Evolutionary conservation across 2,113 vertebrate species (phyloP), one percentile per base, ranked within the genome.

Genomic region (Pongo abelii): DNA sequence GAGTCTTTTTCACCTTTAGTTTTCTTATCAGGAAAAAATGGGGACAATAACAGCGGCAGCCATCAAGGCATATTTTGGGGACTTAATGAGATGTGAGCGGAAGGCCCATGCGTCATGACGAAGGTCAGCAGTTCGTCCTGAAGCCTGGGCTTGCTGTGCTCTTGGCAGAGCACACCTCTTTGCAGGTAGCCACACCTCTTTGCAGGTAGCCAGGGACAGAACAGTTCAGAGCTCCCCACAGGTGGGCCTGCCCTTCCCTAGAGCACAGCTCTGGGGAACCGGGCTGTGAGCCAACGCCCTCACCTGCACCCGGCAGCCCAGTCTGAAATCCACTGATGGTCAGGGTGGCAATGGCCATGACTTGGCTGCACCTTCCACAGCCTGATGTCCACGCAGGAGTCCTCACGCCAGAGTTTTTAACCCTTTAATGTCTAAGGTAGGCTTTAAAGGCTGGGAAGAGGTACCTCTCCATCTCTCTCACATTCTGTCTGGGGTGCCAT

Each of bases 381-480:
- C 72, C 17, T 57, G 27, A n/a, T 11, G 17, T 64, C 8, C 2
- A 46, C 16, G 11, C 48, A 32, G 43, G 72, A 11, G 55, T 57
- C 4, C 69, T 50, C 14, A n/a, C 5, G 9, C 16, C 35, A 55
- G 72, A 52, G 6, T 46, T 35, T 32, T n/a, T 46, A 84, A 43
- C 16, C 2, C 3, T 32, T 48, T 35, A 27, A 50, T 32, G 30
- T 69, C 57, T 43, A 40, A 18, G 32, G 8, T 43, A 8, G n/a
- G 22, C 61, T 50, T 22, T 8, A 35, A 35, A 43, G 79, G 18
- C 2, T 50, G 35, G 61, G 16, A 84, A 30, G 32, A 55, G 22
- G 11, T 17, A 0, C 11, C 46, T n/a, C 30, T 14, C 2, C 14
- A 2, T n/a, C 25, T 16, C 2, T n/a, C 4, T 35, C 48, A 46